phyloP scores from a whole-genome alignment of 2,888 invertebrate genomes.

The Andrena chrysosceles region DNA sequence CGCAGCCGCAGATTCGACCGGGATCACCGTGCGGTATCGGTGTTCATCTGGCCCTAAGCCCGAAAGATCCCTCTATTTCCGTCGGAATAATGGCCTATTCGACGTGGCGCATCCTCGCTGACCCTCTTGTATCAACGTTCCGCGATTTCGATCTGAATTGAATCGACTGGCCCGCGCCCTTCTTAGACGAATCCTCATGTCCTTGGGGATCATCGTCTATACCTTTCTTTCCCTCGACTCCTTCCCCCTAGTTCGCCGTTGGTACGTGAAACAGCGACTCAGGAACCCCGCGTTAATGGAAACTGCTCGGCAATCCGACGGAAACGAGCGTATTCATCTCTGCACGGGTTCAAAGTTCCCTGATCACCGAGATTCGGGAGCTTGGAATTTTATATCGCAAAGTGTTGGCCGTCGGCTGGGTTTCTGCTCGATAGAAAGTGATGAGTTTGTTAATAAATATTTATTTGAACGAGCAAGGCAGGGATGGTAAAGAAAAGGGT shows the following conservation, averaged over 20 bases:
- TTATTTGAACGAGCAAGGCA: too few relatives aligned
- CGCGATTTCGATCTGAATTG: constrained; percentile 69
- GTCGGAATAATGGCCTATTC: constrained; percentile 69
- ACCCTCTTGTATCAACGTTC: constrained; percentile 55
- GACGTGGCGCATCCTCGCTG: constrained; percentile 48
- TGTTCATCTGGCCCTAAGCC: constrained; percentile 63
- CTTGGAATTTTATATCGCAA: constrained; percentile 34
- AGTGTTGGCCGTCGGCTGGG: background rate
- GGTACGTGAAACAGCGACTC: constrained; percentile 33
- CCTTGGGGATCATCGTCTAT: background rate
- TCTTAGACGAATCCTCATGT: background rate
- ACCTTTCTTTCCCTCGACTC: constrained; percentile 16
- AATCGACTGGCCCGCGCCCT: constrained; percentile 46
- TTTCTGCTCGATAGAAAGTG: too few relatives aligned
- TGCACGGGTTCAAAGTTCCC: constrained; percentile 3
- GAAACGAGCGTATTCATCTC: constrained; percentile 58
- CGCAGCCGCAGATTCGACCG: constrained; percentile 40
- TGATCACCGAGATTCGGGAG: constrained; percentile 25
- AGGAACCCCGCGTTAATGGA: constrained; percentile 61
- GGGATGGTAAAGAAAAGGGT: too few relatives aligned
- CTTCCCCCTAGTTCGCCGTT: constrained; percentile 8
- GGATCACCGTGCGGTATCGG: constrained; percentile 59
- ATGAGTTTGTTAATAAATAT: too few relatives aligned
- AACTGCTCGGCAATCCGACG: constrained; percentile 61
- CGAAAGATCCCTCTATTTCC: constrained; percentile 61